Evolutionary conservation across 2,113 vertebrate species (phyloP).

Genomic region (Amphilophus citrinellus): DNA sequence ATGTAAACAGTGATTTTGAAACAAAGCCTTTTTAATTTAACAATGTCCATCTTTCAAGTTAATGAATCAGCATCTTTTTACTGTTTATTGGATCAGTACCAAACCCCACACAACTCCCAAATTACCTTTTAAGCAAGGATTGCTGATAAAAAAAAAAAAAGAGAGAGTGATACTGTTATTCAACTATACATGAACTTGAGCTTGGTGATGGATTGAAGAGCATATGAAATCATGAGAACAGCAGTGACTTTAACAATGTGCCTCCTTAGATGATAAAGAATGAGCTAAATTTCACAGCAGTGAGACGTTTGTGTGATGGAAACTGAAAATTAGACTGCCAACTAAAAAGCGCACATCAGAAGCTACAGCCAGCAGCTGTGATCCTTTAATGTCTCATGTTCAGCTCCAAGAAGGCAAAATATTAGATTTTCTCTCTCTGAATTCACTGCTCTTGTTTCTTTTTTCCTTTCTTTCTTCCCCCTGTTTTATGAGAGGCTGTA

Average conservation of each 20-base stretch:
- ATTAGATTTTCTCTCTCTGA: constrained; percentile 48
- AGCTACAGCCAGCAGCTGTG: constrained; percentile 53
- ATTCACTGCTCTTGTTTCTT: constrained; percentile 39
- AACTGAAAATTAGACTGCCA: constrained; percentile 39
- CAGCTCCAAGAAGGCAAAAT: constrained; percentile 52
- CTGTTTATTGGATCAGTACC: not conserved
- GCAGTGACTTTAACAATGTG: not conserved
- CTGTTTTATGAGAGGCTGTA: constrained; percentile 65
- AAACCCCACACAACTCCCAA: not conserved
- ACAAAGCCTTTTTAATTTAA: not conserved
- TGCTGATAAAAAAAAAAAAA: not conserved
- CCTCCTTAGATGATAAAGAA: not conserved
- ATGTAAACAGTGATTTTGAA: not conserved
- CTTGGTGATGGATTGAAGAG: not conserved
- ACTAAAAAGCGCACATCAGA: constrained; percentile 24
- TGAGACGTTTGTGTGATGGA: constrained; percentile 25
- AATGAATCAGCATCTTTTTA: not conserved
- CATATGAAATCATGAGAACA: constrained; percentile 21
- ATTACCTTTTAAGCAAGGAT: not conserved
- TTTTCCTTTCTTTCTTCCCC: constrained; percentile 18
- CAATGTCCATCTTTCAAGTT: not conserved
- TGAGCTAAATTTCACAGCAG: constrained; percentile 1
- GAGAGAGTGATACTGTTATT: not conserved
- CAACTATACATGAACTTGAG: not conserved
- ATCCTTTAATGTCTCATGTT: constrained; percentile 46